Conservation (phyloP, 2,888 invertebrate species). For the Stenoptilia bipunctidactyla region DNA sequence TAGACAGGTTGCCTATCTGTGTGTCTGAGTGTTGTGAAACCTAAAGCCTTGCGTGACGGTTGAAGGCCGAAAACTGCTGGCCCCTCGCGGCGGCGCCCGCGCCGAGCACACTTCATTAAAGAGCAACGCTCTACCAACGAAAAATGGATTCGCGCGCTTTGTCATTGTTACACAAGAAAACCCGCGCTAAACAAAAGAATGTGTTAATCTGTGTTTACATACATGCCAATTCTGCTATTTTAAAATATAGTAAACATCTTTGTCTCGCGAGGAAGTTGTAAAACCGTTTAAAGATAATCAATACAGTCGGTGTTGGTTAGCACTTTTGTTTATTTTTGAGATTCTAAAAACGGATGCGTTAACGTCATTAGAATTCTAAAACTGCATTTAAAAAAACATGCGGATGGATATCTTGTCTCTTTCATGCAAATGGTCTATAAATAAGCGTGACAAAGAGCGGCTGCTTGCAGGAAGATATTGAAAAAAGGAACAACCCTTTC, state of each 20-base stretch:
- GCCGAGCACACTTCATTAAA: slow-evolving; percentile 32
- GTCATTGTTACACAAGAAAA: neutral
- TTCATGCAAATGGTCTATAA: slow-evolving; percentile 10
- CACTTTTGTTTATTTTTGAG: slow-evolving; percentile 52
- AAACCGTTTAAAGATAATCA: slow-evolving; percentile 52
- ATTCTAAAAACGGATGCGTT: slow-evolving; percentile 65
- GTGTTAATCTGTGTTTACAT: neutral
- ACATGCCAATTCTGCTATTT: neutral
- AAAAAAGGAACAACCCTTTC: slow-evolving; percentile 69
- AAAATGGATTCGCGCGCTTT: slow-evolving; percentile 4
- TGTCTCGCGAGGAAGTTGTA: slow-evolving; percentile 55
- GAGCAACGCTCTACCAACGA: slow-evolving; percentile 37
- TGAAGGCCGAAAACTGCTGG: slow-evolving; percentile 45
- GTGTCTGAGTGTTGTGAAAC: slow-evolving; percentile 50
- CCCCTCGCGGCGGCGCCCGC: slow-evolving; percentile 31
- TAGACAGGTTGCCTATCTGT: slow-evolving; percentile 30
- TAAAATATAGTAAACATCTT: slow-evolving; percentile 22
- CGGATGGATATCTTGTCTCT: slow-evolving; percentile 16
- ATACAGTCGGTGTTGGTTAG: slow-evolving; percentile 30
- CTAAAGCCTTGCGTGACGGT: slow-evolving; percentile 50
- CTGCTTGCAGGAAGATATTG: slow-evolving; percentile 56
- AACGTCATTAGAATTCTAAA: slow-evolving; percentile 64
- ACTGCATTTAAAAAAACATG: slow-evolving; percentile 43
- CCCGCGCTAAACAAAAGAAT: slow-evolving; percentile 18
- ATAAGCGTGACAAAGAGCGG: slow-evolving; percentile 33